phyloP scores from a whole-genome alignment of 1,140 invertebrate genomes.

The Papilio glaucus region DNA sequence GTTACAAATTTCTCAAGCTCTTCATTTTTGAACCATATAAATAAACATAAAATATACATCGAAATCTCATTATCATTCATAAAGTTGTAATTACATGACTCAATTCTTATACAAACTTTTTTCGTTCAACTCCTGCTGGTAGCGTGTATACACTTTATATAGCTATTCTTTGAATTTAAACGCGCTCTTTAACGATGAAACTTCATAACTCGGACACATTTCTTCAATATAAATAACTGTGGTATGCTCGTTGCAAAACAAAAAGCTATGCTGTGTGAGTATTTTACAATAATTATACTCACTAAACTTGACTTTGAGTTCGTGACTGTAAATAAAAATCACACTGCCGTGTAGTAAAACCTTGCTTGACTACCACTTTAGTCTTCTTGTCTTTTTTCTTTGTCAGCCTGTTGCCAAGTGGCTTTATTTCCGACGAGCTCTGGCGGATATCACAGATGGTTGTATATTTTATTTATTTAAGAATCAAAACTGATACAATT shows the following conservation, averaged over 20 bases:
- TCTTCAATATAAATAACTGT: not conserved
- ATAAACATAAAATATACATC: too few relatives aligned
- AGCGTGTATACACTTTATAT: not conserved
- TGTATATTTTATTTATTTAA: too few relatives aligned
- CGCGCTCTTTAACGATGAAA: not conserved
- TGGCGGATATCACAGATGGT: too few relatives aligned
- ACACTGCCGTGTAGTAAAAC: not conserved
- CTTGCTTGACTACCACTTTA: not conserved
- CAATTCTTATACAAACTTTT: not conserved
- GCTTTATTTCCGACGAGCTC: too few relatives aligned
- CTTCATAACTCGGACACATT: not conserved
- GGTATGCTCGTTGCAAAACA: constrained; percentile 19
- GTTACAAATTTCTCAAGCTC: too few relatives aligned
- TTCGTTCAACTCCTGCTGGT: not conserved
- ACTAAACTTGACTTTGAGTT: not conserved
- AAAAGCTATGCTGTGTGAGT: not conserved
- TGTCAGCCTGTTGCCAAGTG: not conserved
- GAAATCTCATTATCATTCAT: not conserved
- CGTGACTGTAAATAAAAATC: constrained; percentile 21
- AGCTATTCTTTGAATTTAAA: constrained; percentile 23
- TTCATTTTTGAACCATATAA: too few relatives aligned
- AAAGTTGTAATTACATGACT: not conserved
- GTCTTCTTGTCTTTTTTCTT: not conserved
- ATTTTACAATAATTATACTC: not conserved
- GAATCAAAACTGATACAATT: too few relatives aligned